These are phyloP conservation scores for Nemotelus pantherinus DNA, from an alignment of 2,888 invertebrate species.

Conservation along the genomic window DNA sequence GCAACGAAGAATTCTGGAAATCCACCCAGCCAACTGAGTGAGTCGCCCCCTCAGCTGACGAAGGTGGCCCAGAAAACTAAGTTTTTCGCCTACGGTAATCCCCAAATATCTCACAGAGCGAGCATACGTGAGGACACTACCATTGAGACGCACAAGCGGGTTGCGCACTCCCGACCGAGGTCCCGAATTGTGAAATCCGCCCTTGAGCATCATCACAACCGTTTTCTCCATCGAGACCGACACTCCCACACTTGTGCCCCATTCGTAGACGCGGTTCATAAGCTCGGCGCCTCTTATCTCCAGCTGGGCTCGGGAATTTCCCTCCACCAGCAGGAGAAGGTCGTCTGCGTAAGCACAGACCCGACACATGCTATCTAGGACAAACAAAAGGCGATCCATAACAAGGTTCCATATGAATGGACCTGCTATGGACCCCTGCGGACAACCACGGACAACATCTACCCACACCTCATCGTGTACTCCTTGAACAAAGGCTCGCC, in stretches of 20 bases:
- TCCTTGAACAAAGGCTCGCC: neutral
- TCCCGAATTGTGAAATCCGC: neutral
- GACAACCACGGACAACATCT: neutral
- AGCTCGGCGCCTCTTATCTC: too few species aligned
- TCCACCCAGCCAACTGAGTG: too few species aligned
- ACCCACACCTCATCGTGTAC: neutral
- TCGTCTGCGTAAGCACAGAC: neutral
- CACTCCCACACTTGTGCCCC: neutral
- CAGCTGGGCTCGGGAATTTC: neutral
- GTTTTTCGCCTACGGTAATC: neutral
- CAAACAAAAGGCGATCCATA: neutral
- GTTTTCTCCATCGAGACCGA: neutral
- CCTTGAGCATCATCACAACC: neutral
- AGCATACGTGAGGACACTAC: neutral
- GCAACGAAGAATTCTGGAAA: too few species aligned
- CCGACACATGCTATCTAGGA: too few species aligned
- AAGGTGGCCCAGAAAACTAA: neutral
- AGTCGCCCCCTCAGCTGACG: neutral
- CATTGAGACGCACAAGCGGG: neutral
- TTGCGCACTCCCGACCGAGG: too few species aligned
- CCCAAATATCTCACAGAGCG: neutral
- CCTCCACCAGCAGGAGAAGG: neutral
- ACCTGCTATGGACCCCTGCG: slow-evolving; percentile 4
- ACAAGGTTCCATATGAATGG: neutral
- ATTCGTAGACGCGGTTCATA: neutral